phyloP scores from a whole-genome alignment of 2,888 invertebrate genomes.

The Myathropa florea region DNA sequence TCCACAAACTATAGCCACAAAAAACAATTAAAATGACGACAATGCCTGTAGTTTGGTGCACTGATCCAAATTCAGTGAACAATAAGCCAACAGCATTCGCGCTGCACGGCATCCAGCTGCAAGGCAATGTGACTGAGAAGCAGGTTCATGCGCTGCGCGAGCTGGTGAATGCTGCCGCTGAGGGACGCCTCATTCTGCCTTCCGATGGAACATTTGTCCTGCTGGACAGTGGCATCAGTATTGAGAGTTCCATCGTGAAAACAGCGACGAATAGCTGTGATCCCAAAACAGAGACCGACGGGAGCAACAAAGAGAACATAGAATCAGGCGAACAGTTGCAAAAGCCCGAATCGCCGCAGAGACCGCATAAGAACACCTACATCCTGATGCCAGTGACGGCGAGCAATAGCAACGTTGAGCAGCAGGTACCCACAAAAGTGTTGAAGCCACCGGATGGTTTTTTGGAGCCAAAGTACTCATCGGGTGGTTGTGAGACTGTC shows the following conservation, averaged over 20 bases:
- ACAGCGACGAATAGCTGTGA: constrained; percentile 33
- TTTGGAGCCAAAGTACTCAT: constrained; percentile 78
- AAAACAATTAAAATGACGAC: constrained; percentile 76
- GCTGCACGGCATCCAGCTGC: constrained; percentile 80
- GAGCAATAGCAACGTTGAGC: constrained; percentile 52
- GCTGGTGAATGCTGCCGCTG: constrained; percentile 80
- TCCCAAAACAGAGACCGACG: constrained; percentile 2
- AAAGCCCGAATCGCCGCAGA: constrained; percentile 24
- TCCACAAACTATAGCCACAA: background rate
- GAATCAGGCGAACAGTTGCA: constrained; percentile 35
- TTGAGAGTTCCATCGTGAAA: constrained; percentile 79
- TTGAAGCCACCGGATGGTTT: constrained; percentile 53
- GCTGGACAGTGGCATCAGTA: constrained; percentile 80
- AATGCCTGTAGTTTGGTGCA: constrained; percentile 81
- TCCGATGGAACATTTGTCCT: constrained; percentile 80
- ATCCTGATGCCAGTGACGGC: constrained; percentile 77
- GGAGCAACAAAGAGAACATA: constrained; percentile 68
- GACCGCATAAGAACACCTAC: constrained; percentile 76
- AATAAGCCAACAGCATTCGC: constrained; percentile 81
- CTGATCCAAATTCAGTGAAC: constrained; percentile 81
- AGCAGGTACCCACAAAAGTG: constrained; percentile 26
- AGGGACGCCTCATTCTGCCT: constrained; percentile 80
- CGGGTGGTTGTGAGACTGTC: constrained; percentile 29
- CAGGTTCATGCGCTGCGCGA: constrained; percentile 80
- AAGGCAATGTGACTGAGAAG: constrained; percentile 80